Evolutionary conservation across 1,140 invertebrate genomes (phyloP).

Genomic region (Formica exsecta): DNA sequence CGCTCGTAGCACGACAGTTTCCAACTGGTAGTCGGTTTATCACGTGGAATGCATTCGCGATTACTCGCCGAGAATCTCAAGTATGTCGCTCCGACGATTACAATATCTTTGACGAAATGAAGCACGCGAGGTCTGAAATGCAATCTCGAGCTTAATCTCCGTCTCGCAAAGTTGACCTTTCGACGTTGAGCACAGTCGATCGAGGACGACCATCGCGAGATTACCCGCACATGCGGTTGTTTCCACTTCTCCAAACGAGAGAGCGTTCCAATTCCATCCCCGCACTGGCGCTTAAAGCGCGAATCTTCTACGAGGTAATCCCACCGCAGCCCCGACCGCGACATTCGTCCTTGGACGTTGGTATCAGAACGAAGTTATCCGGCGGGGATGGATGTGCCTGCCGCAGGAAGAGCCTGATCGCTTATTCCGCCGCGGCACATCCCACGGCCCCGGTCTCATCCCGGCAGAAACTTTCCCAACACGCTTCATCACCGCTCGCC

Average conservation of each 20-base stretch:
- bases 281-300: background rate
- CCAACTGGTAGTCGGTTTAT: conserved; percentile 60
- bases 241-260: background rate
- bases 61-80: conserved; percentile 47
- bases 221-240: conserved; percentile 20
- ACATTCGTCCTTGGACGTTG: conserved; percentile 57
- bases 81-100: conserved; percentile 52
- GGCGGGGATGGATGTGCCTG: conserved; percentile 43
- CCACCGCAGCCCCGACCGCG: conserved; percentile 25
- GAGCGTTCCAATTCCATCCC: background rate
- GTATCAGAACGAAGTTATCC: conserved; percentile 62
- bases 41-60: conserved; percentile 59
- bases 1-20: conserved; percentile 54
- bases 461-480: conserved; percentile 75
- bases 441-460: conserved; percentile 60
- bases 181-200: conserved; percentile 11
- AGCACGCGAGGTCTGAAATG: conserved; percentile 32
- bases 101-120: conserved; percentile 58
- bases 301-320: conserved; percentile 47
- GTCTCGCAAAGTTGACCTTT: conserved; percentile 43
- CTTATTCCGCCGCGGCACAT: conserved; percentile 74
- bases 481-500: conserved; percentile 79
- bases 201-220: background rate
- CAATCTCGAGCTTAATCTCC: conserved; percentile 58
- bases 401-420: conserved; percentile 68